These are phyloP conservation scores for Pterocles gutturalis DNA, from an alignment of 2,113 vertebrate genomes.

Conservation along the genomic window DNA sequence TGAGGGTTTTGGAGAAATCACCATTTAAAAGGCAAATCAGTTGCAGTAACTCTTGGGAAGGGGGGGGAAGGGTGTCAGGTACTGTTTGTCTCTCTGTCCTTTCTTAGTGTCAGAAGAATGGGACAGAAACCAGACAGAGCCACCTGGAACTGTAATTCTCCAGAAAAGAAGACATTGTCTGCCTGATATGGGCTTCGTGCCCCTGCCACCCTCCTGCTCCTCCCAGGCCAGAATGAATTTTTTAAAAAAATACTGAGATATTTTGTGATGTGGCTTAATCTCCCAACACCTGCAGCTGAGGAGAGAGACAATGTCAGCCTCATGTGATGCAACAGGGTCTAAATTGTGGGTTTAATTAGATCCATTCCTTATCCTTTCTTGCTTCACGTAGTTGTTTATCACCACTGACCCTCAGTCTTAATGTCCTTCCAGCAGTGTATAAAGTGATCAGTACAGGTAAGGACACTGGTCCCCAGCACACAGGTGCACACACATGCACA, in stretches of 20 bases:
- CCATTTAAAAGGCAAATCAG: not conserved
- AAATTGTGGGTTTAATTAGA: too few relatives aligned
- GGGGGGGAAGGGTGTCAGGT: not conserved
- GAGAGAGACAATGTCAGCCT: not conserved
- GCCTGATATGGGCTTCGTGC: not conserved
- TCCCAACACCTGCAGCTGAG: accelerated
- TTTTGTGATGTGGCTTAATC: not conserved
- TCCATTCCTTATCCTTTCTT: not conserved
- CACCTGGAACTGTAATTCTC: not conserved
- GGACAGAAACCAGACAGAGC: not conserved
- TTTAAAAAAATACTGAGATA: not conserved
- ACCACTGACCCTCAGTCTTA: not conserved
- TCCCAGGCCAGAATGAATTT: not conserved
- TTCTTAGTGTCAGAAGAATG: not conserved
- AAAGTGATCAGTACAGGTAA: not conserved
- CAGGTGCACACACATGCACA: not conserved
- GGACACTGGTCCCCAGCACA: not conserved
- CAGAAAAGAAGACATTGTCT: not conserved
- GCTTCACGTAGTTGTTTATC: not conserved
- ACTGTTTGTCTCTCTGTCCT: not conserved
- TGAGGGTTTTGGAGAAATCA: not conserved
- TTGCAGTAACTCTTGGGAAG: not conserved
- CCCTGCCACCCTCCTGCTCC: not conserved
- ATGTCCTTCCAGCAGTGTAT: not conserved
- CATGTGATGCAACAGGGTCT: not conserved